Evolutionary conservation across 2,888 invertebrate genomes (phyloP).

Genomic region (Carpatolechia fugitivella): DNA sequence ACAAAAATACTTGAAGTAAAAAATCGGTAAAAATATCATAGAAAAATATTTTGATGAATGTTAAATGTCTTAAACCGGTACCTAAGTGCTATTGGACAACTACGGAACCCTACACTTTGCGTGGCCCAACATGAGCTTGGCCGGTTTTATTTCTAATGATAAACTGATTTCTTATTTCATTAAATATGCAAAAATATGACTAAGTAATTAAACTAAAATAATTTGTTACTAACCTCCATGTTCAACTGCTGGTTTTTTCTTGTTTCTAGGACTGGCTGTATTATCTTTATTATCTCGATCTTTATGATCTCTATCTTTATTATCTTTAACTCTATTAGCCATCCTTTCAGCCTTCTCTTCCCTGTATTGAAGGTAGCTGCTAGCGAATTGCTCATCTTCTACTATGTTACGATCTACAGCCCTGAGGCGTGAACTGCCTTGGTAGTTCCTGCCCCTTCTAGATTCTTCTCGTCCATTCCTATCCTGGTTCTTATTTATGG

Average conservation of each 20-base stretch:
- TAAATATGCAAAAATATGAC: too few species aligned
- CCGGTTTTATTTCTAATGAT: too few species aligned
- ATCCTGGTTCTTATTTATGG: conserved; percentile 59
- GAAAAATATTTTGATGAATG: too few species aligned
- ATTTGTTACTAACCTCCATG: conserved; percentile 30
- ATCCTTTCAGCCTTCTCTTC: conserved; percentile 51
- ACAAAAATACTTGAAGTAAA: too few species aligned
- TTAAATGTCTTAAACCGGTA: too few species aligned
- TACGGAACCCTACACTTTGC: too few species aligned
- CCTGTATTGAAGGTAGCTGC: conserved; percentile 48
- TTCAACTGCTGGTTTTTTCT: conserved; percentile 39
- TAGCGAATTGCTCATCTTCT: conserved; percentile 71
- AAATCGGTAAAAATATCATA: too few species aligned
- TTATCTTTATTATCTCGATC: conserved; percentile 29
- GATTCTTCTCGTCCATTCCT: conserved; percentile 53
- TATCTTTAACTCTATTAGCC: conserved; percentile 21
- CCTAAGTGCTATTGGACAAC: too few species aligned
- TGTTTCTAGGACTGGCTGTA: conserved; percentile 50
- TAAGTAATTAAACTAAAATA: not conserved
- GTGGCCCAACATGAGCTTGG: too few species aligned
- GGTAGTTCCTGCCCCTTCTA: conserved; percentile 50
- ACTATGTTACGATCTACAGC: conserved; percentile 45
- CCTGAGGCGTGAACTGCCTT: conserved; percentile 55
- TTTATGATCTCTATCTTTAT: too few species aligned
- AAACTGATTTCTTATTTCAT: too few species aligned